Evolutionary conservation across 2,888 invertebrate genomes (phyloP).

Genomic region (Pediacus dermestoides): DNA sequence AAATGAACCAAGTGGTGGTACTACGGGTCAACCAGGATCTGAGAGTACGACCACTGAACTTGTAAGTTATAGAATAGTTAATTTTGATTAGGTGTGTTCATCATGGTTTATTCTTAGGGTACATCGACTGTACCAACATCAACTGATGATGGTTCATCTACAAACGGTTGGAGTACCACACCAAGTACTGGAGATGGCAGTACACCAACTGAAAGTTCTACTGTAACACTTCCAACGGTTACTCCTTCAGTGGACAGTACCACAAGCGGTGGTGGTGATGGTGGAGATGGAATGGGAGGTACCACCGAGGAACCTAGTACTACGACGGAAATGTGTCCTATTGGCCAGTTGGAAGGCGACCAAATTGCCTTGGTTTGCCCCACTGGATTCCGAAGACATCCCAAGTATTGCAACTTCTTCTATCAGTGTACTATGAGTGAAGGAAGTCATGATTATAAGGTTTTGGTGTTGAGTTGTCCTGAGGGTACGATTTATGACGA

Average conservation of each 20-base stretch:
- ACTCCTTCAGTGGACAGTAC: conserved; percentile 10
- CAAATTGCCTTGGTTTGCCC: conserved; percentile 75
- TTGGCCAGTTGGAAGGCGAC: conserved; percentile 62
- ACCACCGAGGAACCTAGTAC: conserved; percentile 25
- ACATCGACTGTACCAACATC: too few relatives aligned
- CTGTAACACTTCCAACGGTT: conserved; percentile 11
- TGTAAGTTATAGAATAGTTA: too few relatives aligned
- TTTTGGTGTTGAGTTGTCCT: conserved; percentile 72
- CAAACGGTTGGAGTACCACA: conserved; percentile 11
- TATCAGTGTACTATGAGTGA: conserved; percentile 74
- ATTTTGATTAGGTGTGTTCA: too few relatives aligned
- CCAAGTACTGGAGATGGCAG: conserved; percentile 14
- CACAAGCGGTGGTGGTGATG: conserved; percentile 4
- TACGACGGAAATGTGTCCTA: conserved; percentile 45
- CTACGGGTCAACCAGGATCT: conserved; percentile 4
- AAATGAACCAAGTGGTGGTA: not conserved
- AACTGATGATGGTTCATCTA: not conserved
- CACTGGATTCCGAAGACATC: conserved; percentile 78
- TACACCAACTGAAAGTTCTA: conserved; percentile 13
- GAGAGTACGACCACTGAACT: too few relatives aligned
- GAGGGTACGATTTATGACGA: conserved; percentile 75
- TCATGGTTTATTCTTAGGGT: too few relatives aligned
- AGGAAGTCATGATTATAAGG: conserved; percentile 66
- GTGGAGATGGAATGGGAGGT: not conserved
- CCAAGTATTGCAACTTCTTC: conserved; percentile 77